These are phyloP conservation scores for Gymnopithys bicolor DNA, from an alignment of 2,797 vertebrate genomes.

Conservation along the genomic window DNA sequence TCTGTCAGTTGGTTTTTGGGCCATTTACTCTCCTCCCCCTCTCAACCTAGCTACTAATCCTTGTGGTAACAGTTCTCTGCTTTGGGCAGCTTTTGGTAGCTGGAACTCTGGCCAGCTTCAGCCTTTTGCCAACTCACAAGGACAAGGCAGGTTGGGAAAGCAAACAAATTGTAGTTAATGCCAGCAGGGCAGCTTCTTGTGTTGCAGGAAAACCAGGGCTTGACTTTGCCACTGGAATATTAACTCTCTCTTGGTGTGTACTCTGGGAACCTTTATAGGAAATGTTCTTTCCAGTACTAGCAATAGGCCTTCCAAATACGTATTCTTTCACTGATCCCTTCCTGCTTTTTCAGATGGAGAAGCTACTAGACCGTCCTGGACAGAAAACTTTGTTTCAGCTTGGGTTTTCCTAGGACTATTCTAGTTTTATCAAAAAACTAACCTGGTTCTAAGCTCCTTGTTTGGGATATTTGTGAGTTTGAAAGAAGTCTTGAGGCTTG, in stretches of 20 bases:
- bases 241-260: not conserved
- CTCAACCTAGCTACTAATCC: not conserved
- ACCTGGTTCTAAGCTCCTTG: not conserved
- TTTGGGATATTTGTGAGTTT: not conserved
- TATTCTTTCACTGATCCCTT: not conserved
- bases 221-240: not conserved
- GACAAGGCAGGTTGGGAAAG: conserved; percentile 36
- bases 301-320: not conserved
- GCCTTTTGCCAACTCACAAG: conserved; percentile 1
- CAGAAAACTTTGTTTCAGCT: not conserved
- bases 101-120: conserved; percentile 20
- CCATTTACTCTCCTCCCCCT: not conserved
- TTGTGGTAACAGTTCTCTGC: not conserved
- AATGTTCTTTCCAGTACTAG: not conserved
- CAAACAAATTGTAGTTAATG: not conserved
- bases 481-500: not conserved
- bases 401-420: not conserved
- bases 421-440: not conserved
- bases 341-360: not conserved
- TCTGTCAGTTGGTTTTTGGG: not conserved
- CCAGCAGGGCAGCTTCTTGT: conserved; percentile 11
- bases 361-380: not conserved
- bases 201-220: not conserved
- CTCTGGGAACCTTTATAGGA: not conserved
- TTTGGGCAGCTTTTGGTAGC: conserved; percentile 14